Base-by-base conservation (phyloP, 2,113 vertebrate genomes). In the Hemicordylus capensis region DNA sequence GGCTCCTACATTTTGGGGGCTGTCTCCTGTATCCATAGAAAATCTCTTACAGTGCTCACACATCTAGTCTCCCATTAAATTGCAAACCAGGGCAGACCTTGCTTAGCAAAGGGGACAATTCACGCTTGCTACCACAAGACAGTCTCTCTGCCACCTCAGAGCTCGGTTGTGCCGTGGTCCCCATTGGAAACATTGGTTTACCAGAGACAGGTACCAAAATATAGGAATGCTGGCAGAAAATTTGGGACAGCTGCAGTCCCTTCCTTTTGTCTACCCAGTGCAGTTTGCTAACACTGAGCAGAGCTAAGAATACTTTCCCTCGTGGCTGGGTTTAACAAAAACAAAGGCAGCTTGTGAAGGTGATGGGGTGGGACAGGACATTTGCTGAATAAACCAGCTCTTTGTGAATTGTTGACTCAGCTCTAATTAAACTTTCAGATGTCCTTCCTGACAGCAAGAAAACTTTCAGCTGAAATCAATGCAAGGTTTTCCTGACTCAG, bases 401-500 rank as follows among this genome's bases (percentile, higher is more conserved):
- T 48, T 44, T 78, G 31, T 46, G 75, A 4, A 6, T 37, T 76
- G 84, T 69, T 86, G 77, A n/a, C 58, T 88, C 75, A 75, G 73
- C 64, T 90, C 19, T 86, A 66, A 76, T 54, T 56, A 1, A 1
- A 54, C 72, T 76, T 86, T 77, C 82, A 51, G 28, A 74, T 48
- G 42, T 76, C 37, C 77, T 12, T 80, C 69, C 85, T 63, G 59
- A 59, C 76, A 83, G 17, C 5, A 75, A 51, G 69, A 81, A 44
- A 84, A 90, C 31, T 26, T 80, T 20, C 42, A 11, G 0, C 2
- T 51, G 80, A 37, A 59, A 76, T 74, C 15, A 77, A 42, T 58
- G 63, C 75, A 28, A 85, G 9, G 26, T 26, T n/a, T 91, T 31
- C 69, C 89, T 87, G 48, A 87, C 72, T 84, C 63, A 37, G 75